These are phyloP conservation scores for Oostethus manadensis DNA, from an alignment of 2,113 vertebrate genomes.

Conservation along the genomic window DNA sequence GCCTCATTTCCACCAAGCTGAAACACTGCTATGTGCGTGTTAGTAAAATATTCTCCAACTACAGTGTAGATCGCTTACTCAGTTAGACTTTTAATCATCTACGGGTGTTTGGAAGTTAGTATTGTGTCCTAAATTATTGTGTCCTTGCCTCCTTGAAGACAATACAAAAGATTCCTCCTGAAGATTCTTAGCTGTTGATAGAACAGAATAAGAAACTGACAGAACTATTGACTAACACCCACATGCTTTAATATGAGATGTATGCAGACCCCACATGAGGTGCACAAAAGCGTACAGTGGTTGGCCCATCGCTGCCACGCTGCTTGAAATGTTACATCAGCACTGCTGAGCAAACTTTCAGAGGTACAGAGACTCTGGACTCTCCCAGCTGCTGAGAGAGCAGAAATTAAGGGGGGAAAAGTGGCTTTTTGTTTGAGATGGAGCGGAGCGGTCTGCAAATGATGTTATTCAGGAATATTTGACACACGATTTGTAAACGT, in stretches of 20 bases:
- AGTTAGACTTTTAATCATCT: too few relatives aligned
- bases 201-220: background rate
- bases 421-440: slow-evolving; percentile 5
- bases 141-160: too few relatives aligned
- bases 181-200: background rate
- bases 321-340: slow-evolving; percentile 41
- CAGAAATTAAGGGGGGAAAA: background rate
- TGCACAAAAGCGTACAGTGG: slow-evolving; percentile 32
- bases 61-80: too few relatives aligned
- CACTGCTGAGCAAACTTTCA: slow-evolving; percentile 19
- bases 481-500: too few relatives aligned
- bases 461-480: background rate
- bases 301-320: slow-evolving; percentile 32
- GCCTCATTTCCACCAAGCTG: too few relatives aligned
- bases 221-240: background rate
- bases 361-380: too few relatives aligned
- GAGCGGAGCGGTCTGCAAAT: background rate
- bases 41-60: too few relatives aligned
- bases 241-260: too few relatives aligned
- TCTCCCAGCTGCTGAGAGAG: slow-evolving; percentile 37
- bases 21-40: too few relatives aligned
- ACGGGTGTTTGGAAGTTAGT: too few relatives aligned
- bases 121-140: too few relatives aligned
- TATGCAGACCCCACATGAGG: background rate
- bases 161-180: too few relatives aligned